These are phyloP conservation scores for Aldabrachelys gigantea DNA, from an alignment of 2,113 vertebrate species.

Conservation along the genomic window DNA sequence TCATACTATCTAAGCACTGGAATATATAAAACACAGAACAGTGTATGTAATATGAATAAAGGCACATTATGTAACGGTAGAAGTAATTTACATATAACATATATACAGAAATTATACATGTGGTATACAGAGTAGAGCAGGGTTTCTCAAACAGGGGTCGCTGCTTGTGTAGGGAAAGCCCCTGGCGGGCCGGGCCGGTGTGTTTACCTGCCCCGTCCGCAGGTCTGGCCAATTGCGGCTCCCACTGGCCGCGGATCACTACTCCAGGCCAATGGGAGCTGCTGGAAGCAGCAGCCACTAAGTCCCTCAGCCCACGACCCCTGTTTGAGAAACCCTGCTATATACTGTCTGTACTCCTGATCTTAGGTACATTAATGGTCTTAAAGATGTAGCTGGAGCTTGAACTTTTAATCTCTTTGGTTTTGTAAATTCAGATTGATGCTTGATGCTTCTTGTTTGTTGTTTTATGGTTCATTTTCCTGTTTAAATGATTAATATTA, in stretches of 20 bases:
- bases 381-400: background rate
- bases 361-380: background rate
- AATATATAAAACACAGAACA: fast-evolving
- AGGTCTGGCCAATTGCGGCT: no score
- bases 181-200: no score
- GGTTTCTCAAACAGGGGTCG: no score
- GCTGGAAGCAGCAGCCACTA: no score
- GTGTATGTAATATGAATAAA: fast-evolving
- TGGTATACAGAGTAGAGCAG: fast-evolving
- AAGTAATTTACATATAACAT: background rate
- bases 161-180: no score
- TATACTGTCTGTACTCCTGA: background rate
- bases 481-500: background rate
- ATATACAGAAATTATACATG: background rate
- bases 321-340: no score
- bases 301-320: no score
- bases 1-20: background rate
- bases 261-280: no score
- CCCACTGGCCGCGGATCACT: no score
- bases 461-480: background rate
- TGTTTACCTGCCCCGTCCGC: no score
- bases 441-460: background rate
- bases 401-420: background rate
- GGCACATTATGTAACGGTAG: background rate
- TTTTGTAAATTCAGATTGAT: background rate